Evolutionary conservation across 2,113 vertebrate genomes (phyloP).

Genomic region (Cololabis saira): DNA sequence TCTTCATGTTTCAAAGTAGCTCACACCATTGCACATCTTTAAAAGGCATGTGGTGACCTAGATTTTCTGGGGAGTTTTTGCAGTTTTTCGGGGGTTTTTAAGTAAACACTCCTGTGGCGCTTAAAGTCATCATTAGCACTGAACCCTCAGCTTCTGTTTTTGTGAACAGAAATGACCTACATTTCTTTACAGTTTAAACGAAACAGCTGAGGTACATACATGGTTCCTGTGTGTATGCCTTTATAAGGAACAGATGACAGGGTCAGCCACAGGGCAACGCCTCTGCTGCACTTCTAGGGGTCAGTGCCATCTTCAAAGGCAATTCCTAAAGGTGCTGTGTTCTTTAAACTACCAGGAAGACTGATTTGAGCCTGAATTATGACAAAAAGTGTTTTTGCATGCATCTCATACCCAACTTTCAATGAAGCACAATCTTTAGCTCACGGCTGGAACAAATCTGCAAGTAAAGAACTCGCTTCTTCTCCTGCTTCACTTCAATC

Average conservation of each 20-base stretch:
- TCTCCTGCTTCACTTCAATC: no score
- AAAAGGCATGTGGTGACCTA: conserved; percentile 39
- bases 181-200: background rate
- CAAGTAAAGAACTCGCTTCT: no score
- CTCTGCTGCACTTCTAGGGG: background rate
- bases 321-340: background rate
- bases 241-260: background rate
- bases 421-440: no score
- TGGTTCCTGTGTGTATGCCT: background rate
- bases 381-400: no score
- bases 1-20: conserved; percentile 1
- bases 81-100: conserved; percentile 10
- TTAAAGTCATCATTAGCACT: conserved; percentile 23
- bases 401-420: no score
- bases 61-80: conserved; percentile 22
- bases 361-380: no score
- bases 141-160: conserved; percentile 18
- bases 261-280: background rate
- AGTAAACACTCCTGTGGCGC: conserved; percentile 8
- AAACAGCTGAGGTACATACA: background rate
- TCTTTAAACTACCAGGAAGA: no score
- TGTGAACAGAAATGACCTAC: background rate
- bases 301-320: background rate
- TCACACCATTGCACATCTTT: conserved; percentile 2
- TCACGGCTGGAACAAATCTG: no score